Evolutionary conservation across 2,888 invertebrate genomes (phyloP), one percentile per base, ranked within the genome.

Genomic region (Drosophila neonasuta): DNA sequence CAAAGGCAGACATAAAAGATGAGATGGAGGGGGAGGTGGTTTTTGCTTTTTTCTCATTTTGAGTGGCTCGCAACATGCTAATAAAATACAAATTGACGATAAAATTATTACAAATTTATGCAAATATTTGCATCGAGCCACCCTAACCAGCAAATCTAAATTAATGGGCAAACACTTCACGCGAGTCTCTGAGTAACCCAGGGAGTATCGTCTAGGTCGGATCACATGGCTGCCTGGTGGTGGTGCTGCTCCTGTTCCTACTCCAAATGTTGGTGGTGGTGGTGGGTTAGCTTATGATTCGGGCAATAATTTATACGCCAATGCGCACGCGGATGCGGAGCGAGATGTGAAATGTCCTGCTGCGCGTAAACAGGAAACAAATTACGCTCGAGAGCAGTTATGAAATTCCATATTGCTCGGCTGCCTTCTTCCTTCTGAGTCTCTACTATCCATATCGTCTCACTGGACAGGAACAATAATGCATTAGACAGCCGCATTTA

Each of bases 21-120:
- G 70, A 74, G 29, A 36, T 45, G 29, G 51, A 17, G 62, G 39
- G 36, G 41, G 42, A 42, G 57, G 55, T 48, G 51, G 34, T 32
- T 10, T 32, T 0, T 9, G 4, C 0, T 11, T 4, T n/a, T n/a
- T 36, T 36, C 24, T 24, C 24, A 24, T 24, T 36, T 58, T 68
- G 74, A 79, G 80, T 71, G 73, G 65, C 78, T 78, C 66, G 80
- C 68, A 84, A 88, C 87, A 81, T 74, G 88, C 86, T 87, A 89
- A 88, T 88, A 88, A 88, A 88, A 88, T 76, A 77, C 86, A 88
- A 88, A 88, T 89, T 87, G 87, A 84, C 86, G 79, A 86, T 84
- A 77, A 89, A 89, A 88, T 87, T 88, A 88, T 89, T 88, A 88
- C 88, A 88, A 88, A 88, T 88, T 88, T 89, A 89, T 89, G 89